Evolutionary conservation across 2,797 vertebrate species (phyloP).

Genomic region (Choloepus didactylus): DNA sequence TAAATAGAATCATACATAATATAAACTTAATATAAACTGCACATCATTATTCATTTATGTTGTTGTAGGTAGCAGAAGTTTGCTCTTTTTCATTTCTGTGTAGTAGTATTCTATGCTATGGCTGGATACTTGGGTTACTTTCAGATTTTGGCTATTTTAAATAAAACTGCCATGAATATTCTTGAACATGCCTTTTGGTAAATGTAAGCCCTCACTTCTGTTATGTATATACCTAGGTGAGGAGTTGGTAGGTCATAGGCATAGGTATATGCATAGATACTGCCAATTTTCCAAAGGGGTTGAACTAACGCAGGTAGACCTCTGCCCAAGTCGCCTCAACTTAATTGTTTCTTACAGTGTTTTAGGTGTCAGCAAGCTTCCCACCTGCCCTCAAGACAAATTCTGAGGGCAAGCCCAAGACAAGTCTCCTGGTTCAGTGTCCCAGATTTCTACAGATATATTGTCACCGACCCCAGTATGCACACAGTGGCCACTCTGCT

Average conservation of each 20-base stretch:
- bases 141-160: neutral
- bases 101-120: neutral
- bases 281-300: neutral
- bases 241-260: neutral
- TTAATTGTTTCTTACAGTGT: too few relatives aligned
- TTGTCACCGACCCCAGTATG: too few relatives aligned
- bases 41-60: neutral
- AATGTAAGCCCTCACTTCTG: constrained; percentile 9
- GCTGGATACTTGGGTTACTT: neutral
- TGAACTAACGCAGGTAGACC: neutral
- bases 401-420: neutral
- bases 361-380: too few relatives aligned
- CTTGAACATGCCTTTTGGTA: neutral
- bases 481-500: too few relatives aligned
- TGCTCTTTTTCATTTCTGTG: neutral
- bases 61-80: neutral
- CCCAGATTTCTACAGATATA: neutral
- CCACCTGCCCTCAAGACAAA: neutral
- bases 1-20: neutral
- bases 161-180: neutral
- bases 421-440: neutral
- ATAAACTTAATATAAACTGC: neutral
- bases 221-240: neutral
- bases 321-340: too few relatives aligned
- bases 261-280: neutral